phyloP scores from a whole-genome alignment of 1,140 invertebrate species.

The Prorops nasuta region DNA sequence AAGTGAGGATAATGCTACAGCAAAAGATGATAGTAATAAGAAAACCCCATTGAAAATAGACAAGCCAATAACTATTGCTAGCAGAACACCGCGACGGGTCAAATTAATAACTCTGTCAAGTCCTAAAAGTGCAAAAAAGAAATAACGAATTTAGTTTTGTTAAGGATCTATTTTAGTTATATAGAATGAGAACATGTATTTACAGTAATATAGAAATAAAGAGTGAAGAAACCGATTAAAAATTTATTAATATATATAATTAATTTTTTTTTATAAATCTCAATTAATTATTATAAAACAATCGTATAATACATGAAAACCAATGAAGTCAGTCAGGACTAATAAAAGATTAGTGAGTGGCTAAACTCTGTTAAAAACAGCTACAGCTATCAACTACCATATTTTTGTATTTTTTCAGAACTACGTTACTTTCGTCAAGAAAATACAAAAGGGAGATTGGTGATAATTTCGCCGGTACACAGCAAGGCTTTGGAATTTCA shows the following conservation, averaged over 20 bases:
- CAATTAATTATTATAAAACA: too few species aligned
- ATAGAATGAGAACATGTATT: too few species aligned
- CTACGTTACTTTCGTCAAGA: conserved; percentile 78
- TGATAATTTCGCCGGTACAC: conserved; percentile 78
- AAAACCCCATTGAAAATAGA: conserved; percentile 37
- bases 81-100: conserved; percentile 66
- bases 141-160: conserved; percentile 11
- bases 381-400: conserved; percentile 91
- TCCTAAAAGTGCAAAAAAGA: conserved; percentile 68
- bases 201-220: too few species aligned
- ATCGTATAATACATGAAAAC: too few species aligned
- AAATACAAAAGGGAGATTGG: conserved; percentile 82
- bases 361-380: conserved; percentile 64
- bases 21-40: conserved; percentile 25
- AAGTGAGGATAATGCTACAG: conserved; percentile 21
- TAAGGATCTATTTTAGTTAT: too few species aligned
- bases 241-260: too few species aligned
- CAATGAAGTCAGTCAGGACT: too few species aligned
- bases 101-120: conserved; percentile 73
- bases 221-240: too few species aligned
- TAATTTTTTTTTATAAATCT: too few species aligned
- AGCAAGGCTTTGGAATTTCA: conserved; percentile 76
- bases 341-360: too few species aligned
- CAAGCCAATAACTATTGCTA: conserved; percentile 27
- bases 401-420: conserved; percentile 84